Conservation (phyloP, 2,113 vertebrate genomes). For the Tor tambroides region DNA sequence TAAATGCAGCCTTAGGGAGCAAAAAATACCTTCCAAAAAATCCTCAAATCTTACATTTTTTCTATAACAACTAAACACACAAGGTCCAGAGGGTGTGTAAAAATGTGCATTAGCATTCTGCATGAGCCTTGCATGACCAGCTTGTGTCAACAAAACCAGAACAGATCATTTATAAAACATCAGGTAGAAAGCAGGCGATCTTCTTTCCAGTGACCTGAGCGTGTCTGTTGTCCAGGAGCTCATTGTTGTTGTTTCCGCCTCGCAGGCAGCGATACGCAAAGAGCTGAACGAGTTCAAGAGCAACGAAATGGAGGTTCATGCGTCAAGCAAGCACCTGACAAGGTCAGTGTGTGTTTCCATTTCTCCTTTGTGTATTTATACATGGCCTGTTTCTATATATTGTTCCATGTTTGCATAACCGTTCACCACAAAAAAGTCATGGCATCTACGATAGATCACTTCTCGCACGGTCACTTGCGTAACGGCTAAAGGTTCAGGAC, state of each 20-base stretch:
- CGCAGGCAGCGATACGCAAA: constrained; percentile 95
- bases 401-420: not conserved
- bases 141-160: not conserved
- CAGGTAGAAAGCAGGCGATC: not conserved
- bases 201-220: not conserved
- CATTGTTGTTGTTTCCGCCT: constrained; percentile 31
- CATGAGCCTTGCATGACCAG: not conserved
- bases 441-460: not conserved
- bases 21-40: not conserved
- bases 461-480: not conserved
- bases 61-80: not conserved
- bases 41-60: not conserved
- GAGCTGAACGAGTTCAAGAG: constrained; percentile 99
- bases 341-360: constrained; percentile 77
- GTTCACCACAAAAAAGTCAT: not conserved
- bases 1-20: not conserved
- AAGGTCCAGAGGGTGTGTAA: not conserved
- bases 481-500: not conserved
- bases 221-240: not conserved
- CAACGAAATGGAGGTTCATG: constrained; percentile 98
- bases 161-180: not conserved
- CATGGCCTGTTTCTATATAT: not conserved
- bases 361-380: not conserved
- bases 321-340: constrained; percentile 97
- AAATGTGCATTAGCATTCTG: not conserved